These are phyloP conservation scores for Galaxea fascicularis DNA, from an alignment of 92 coral and sea anemone species.

Conservation along the genomic window DNA sequence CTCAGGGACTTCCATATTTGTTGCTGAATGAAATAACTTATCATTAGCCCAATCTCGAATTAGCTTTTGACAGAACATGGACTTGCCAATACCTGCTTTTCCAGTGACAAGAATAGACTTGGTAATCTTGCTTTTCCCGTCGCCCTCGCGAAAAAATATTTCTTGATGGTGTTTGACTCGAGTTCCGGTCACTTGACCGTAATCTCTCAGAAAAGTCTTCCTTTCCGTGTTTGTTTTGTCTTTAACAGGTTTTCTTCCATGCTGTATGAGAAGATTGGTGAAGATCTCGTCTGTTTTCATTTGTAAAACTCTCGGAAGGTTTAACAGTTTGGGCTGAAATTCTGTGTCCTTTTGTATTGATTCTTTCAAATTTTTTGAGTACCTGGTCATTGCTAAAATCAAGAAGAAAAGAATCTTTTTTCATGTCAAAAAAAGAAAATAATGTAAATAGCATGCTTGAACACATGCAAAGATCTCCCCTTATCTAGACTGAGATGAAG, in stretches of 20 bases:
- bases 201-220: background rate
- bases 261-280: constrained; percentile 51
- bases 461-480: too few relatives aligned
- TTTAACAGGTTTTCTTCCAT: constrained; percentile 32
- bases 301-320: constrained; percentile 25
- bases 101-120: constrained; percentile 40
- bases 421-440: too few relatives aligned
- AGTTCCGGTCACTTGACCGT: background rate
- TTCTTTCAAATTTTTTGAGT: constrained; percentile 12
- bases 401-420: too few relatives aligned
- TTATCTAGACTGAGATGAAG: too few relatives aligned
- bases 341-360: constrained; percentile 51
- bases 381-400: background rate
- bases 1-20: background rate
- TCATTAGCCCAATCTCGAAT: constrained; percentile 69
- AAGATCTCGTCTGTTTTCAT: constrained; percentile 56
- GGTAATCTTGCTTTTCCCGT: background rate
- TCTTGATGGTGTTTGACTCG: constrained; percentile 5
- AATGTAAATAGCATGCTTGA: too few relatives aligned
- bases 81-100: constrained; percentile 70
- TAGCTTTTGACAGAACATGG: constrained; percentile 56
- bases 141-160: background rate
- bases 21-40: constrained; percentile 3
- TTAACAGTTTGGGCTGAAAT: constrained; percentile 47
- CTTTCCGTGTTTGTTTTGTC: background rate